These are phyloP conservation scores for Diaperis boleti DNA, from an alignment of 2,888 invertebrate species.

Conservation along the genomic window DNA sequence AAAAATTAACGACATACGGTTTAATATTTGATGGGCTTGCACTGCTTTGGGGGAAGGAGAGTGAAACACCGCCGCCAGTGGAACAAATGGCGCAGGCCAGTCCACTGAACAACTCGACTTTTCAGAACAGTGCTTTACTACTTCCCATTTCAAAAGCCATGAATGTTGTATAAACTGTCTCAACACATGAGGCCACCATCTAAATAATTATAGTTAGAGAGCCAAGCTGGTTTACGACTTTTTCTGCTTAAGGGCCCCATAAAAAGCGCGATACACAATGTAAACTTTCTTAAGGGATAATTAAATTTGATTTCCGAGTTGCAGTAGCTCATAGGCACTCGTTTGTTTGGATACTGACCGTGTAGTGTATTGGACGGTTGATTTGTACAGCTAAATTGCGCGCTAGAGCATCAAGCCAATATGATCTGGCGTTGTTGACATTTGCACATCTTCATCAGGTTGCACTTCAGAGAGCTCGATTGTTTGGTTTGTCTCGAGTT, in stretches of 20 bases:
- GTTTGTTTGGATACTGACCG: constrained; percentile 29
- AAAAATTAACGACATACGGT: constrained; percentile 7
- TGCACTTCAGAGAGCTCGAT: not conserved
- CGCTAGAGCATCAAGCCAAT: constrained; percentile 23
- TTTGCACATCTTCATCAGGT: constrained; percentile 25
- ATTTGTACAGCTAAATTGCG: constrained; percentile 30
- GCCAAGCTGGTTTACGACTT: constrained; percentile 39
- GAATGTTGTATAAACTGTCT: constrained; percentile 48
- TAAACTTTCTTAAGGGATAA: constrained; percentile 36
- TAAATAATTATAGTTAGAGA: constrained; percentile 49
- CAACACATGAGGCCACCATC: constrained; percentile 48
- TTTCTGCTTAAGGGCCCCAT: constrained; percentile 41
- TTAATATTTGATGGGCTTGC: constrained; percentile 18
- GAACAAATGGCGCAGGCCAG: constrained; percentile 38
- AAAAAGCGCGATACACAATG: constrained; percentile 41
- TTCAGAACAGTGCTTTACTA: constrained; percentile 44
- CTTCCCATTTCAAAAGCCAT: constrained; percentile 46
- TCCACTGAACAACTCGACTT: constrained; percentile 45
- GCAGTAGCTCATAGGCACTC: constrained; percentile 27
- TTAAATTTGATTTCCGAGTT: constrained; percentile 41
- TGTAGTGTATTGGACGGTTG: constrained; percentile 12
- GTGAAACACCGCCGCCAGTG: constrained; percentile 40
- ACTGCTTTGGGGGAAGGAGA: constrained; percentile 25
- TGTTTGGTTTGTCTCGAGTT: constrained; percentile 12
- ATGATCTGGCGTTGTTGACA: constrained; percentile 32